Evolutionary conservation across 2,797 vertebrate genomes (phyloP).

Genomic region (Euphonia xanthogaster): DNA sequence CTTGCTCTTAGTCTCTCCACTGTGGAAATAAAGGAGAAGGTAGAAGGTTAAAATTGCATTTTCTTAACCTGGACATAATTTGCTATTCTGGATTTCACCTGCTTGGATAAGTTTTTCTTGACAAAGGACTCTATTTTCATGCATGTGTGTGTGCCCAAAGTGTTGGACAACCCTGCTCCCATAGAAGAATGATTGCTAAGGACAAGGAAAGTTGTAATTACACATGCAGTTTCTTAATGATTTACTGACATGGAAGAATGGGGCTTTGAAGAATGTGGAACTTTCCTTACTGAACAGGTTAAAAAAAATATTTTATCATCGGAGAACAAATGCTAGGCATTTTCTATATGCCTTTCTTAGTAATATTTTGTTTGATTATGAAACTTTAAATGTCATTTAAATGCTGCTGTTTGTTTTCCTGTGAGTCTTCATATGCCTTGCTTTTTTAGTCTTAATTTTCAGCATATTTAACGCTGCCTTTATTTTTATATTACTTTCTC

Average conservation of each 20-base stretch:
- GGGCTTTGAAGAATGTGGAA: not conserved
- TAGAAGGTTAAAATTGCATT: not conserved
- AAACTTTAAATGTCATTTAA: not conserved
- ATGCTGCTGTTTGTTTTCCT: not conserved
- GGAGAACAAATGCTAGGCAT: not conserved
- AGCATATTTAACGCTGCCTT: not conserved
- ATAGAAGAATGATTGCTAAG: not conserved
- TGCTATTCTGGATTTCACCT: not conserved
- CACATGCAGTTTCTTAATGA: not conserved
- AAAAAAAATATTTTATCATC: not conserved
- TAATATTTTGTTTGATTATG: not conserved
- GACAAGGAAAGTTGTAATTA: not conserved
- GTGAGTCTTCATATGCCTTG: not conserved
- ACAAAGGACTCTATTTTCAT: not conserved
- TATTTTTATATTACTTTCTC: not conserved
- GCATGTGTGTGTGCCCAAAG: fast-evolving
- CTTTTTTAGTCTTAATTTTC: not conserved
- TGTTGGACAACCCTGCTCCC: not conserved
- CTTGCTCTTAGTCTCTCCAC: not conserved
- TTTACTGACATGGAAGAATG: not conserved
- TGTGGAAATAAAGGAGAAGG: not conserved
- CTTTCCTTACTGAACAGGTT: not conserved
- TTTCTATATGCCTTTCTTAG: not conserved
- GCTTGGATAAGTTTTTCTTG: not conserved
- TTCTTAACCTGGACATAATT: not conserved